Base-by-base conservation (phyloP, 1,140 invertebrate species). In the Bathynomus jamesi region DNA sequence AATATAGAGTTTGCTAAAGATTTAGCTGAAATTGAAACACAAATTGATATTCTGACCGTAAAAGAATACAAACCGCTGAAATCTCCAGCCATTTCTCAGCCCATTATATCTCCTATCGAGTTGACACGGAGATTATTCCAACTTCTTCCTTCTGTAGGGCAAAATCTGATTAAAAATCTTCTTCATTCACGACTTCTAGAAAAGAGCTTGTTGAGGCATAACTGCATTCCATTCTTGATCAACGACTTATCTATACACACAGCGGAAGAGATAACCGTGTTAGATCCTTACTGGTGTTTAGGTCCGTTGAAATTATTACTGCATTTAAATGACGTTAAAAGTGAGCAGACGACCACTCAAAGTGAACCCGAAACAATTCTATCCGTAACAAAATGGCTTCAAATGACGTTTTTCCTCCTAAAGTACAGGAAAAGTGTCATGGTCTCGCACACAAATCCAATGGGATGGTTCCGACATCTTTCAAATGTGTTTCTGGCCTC, bases 11-110 rank as follows among this genome's bases (percentile, higher is more conserved):
- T 72, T 25, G 30, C 61, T 28, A 28, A 63, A 28, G 75, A 76
- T 61, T 24, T 73, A 5, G 24, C 60, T 8, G 75, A 67, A 60
- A 46, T 76, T 13, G 66, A 65, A 17, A 31, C 64, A 32, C 53
- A 29, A 3, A 63, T 76, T 3, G 71, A 28, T 11, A 61, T 63
- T 32, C 24, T 76, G 25, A 46, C 46, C 25, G 61, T 76, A 7
- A 68, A 46, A 40, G 71, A 76, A 53, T 76, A 73, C 29, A 63
- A 70, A 46, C 71, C 75, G 27, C 68, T 76, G 24, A 76, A 65
- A 21, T 73, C 71, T 53, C 75, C 75, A n/a, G 71, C 75, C 28
- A 27, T 67, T 30, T 17, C 25, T 28, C 75, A 76, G 65, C 71
- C 75, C 27, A 60, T 64, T 29, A 61, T 76, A 0, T 65, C 61